phyloP scores from a whole-genome alignment of 1,140 invertebrate genomes.

The Drosophila grimshawi region DNA sequence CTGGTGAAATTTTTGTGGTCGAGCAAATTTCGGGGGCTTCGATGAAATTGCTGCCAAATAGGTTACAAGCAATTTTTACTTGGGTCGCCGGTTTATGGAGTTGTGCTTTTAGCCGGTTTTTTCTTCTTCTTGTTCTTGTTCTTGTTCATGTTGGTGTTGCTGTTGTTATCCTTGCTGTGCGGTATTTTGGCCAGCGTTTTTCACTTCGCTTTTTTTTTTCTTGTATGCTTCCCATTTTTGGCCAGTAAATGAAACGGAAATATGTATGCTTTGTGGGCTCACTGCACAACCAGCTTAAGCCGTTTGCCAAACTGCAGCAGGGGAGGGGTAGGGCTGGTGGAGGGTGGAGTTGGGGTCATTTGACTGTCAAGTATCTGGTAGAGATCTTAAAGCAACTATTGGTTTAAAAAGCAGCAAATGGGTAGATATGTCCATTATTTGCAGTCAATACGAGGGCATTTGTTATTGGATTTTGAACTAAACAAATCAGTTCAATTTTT shows the following conservation, averaged over 20 bases:
- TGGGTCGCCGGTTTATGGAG: slow-evolving; percentile 79
- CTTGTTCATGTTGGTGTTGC: slow-evolving; percentile 7
- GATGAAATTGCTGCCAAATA: slow-evolving; percentile 82
- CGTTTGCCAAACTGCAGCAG: slow-evolving; percentile 24
- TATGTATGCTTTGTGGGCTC: slow-evolving; percentile 80
- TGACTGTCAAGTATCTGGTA: slow-evolving; percentile 28
- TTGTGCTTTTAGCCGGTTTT: slow-evolving; percentile 45
- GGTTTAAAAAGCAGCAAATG: slow-evolving; percentile 25
- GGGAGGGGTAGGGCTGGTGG: background rate
- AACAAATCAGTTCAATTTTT: too few species aligned
- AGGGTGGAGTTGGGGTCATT: slow-evolving; percentile 14
- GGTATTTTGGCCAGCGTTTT: slow-evolving; percentile 70
- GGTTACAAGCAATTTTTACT: slow-evolving; percentile 81
- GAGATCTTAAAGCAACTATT: slow-evolving; percentile 44
- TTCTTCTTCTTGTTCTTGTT: background rate
- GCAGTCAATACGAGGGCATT: too few species aligned
- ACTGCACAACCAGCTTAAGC: slow-evolving; percentile 55
- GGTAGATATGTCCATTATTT: too few species aligned
- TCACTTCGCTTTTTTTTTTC: slow-evolving; percentile 39
- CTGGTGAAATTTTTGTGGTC: slow-evolving; percentile 78
- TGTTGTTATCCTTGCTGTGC: slow-evolving; percentile 51
- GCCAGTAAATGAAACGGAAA: slow-evolving; percentile 82
- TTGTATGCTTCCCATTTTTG: slow-evolving; percentile 40
- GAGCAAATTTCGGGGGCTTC: slow-evolving; percentile 80
- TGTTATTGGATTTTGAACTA: too few species aligned